Evolutionary conservation across 2,888 invertebrate genomes (phyloP).

Genomic region (Tiliacea citrago): DNA sequence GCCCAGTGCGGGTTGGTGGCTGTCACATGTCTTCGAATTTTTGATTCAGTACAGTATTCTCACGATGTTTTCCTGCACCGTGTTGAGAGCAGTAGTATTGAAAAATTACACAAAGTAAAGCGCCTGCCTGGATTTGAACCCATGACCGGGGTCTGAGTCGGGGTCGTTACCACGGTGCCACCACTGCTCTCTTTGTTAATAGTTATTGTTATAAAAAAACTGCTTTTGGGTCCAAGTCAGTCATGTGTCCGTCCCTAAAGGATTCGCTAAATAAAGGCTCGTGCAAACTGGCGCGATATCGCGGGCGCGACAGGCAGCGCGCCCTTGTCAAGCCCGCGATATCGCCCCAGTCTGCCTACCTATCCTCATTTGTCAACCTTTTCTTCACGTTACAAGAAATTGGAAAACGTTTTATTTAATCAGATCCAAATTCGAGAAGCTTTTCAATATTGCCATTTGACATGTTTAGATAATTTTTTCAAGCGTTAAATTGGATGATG

Average conservation of each 20-base stretch:
- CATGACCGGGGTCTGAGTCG: neutral
- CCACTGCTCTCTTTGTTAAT: neutral
- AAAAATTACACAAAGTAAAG: neutral
- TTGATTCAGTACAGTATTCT: neutral
- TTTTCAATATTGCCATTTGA: neutral
- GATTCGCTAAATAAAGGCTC: neutral
- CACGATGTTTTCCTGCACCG: neutral
- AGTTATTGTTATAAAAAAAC: neutral
- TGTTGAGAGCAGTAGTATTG: neutral
- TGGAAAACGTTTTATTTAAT: constrained; percentile 22
- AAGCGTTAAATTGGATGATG: neutral
- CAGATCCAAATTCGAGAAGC: constrained; percentile 1
- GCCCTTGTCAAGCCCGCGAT: no score
- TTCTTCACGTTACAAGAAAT: constrained; percentile 1
- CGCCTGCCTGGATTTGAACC: neutral
- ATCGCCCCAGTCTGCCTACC: neutral
- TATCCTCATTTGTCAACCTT: constrained; percentile 21
- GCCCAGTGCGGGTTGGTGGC: no score
- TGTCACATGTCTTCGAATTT: neutral
- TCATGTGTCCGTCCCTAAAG: neutral
- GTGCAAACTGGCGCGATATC: no score
- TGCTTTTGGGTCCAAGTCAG: neutral
- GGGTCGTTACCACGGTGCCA: neutral
- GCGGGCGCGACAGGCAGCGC: no score
- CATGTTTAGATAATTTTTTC: neutral